Evolutionary conservation across 2,113 vertebrate species (phyloP).

Genomic region (Notechis scutatus): DNA sequence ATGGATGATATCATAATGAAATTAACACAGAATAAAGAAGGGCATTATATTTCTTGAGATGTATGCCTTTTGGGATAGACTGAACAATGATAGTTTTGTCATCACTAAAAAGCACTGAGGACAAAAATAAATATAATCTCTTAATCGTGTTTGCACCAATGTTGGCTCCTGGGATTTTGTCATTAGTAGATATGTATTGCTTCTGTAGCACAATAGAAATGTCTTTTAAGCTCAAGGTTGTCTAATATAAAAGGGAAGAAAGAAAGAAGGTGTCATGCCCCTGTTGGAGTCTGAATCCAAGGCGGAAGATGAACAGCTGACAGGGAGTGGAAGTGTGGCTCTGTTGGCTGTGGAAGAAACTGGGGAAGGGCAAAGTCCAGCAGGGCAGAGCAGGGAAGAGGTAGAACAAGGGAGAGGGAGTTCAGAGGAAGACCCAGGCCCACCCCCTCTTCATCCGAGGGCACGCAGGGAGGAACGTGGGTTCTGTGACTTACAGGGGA

Average conservation of each 20-base stretch:
- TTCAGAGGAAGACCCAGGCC: too few species aligned
- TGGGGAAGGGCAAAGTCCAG: too few species aligned
- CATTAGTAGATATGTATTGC: neutral
- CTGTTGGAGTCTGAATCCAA: too few species aligned
- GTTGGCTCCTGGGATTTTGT: neutral
- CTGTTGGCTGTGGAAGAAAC: too few species aligned
- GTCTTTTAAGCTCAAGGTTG: conserved; percentile 4
- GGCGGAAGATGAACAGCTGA: too few species aligned
- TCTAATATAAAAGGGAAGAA: neutral
- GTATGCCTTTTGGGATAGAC: neutral
- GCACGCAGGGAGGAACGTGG: too few species aligned
- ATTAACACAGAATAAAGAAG: neutral
- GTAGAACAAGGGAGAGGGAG: too few species aligned
- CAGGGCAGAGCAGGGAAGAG: too few species aligned
- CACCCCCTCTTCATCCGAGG: too few species aligned
- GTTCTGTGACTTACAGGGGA: too few species aligned
- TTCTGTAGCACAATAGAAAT: neutral
- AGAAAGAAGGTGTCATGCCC: too few species aligned
- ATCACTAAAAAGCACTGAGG: neutral
- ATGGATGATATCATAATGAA: neutral
- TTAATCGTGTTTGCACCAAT: neutral
- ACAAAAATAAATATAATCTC: neutral
- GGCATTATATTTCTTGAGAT: neutral
- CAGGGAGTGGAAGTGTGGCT: too few species aligned
- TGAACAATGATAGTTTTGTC: neutral